phyloP scores from a whole-genome alignment of 2,113 vertebrate genomes.

The Capricornis sumatraensis region DNA sequence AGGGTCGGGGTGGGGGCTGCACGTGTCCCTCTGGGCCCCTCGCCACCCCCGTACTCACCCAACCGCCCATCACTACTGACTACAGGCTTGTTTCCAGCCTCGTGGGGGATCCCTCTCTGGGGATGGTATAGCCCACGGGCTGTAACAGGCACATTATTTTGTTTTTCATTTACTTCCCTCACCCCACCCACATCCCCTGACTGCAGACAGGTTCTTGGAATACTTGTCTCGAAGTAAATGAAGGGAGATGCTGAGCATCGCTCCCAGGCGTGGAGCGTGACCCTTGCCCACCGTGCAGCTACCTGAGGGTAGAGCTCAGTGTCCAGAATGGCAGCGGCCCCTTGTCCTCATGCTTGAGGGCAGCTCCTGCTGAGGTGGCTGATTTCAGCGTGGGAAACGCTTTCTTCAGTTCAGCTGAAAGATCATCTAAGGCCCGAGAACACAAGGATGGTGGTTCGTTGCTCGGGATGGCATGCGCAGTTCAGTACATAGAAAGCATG shows the following conservation, averaged over 20 bases:
- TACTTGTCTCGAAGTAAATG: background rate
- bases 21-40: background rate
- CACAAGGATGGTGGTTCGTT: background rate
- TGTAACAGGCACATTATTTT: background rate
- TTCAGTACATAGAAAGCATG: fast-evolving
- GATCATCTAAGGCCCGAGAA: fast-evolving
- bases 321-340: background rate
- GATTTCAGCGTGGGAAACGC: background rate
- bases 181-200: background rate
- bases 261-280: background rate
- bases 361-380: background rate
- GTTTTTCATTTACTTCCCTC: background rate
- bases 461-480: fast-evolving
- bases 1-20: background rate
- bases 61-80: fast-evolving
- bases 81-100: background rate
- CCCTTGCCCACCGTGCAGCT: background rate
- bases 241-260: fast-evolving
- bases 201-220: background rate
- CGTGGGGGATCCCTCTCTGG: background rate
- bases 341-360: background rate
- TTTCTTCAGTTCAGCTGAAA: background rate
- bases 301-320: background rate
- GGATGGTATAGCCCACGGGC: background rate
- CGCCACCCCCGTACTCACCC: fast-evolving